These are phyloP conservation scores for Meleagris gallopavo DNA, from an alignment of 2,113 vertebrate species.

Conservation along the genomic window DNA sequence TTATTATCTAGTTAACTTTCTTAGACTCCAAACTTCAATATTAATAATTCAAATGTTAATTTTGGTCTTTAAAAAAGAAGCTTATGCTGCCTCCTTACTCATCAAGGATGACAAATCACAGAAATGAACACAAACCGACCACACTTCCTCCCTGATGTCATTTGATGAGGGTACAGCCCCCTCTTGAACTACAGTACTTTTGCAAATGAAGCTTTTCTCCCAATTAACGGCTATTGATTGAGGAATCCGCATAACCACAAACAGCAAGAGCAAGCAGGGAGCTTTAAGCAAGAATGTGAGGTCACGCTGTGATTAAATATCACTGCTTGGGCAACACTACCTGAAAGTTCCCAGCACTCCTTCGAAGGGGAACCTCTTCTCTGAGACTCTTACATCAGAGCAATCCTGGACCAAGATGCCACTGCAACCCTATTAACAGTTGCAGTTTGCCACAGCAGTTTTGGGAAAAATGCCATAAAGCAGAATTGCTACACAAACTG, in stretches of 20 bases:
- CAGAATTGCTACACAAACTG: neutral
- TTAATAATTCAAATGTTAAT: neutral
- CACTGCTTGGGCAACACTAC: neutral
- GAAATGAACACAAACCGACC: neutral
- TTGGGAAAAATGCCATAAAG: neutral
- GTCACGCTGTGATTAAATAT: neutral
- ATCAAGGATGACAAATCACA: neutral
- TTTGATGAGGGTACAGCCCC: neutral
- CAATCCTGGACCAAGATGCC: neutral
- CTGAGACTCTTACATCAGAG: neutral
- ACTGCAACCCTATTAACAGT: neutral
- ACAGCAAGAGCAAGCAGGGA: accelerated
- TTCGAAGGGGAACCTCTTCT: neutral
- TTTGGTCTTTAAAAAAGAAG: neutral
- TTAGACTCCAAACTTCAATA: neutral
- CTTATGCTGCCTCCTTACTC: neutral
- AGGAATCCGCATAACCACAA: neutral
- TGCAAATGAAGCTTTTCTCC: neutral
- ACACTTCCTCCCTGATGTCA: neutral
- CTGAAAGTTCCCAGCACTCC: neutral
- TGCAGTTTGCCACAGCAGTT: neutral
- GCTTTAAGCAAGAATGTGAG: neutral
- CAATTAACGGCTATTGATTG: neutral
- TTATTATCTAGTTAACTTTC: neutral
- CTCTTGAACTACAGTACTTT: neutral